Evolutionary conservation across 2,797 vertebrate genomes (phyloP).

Genomic region (Neoniphon sammara): DNA sequence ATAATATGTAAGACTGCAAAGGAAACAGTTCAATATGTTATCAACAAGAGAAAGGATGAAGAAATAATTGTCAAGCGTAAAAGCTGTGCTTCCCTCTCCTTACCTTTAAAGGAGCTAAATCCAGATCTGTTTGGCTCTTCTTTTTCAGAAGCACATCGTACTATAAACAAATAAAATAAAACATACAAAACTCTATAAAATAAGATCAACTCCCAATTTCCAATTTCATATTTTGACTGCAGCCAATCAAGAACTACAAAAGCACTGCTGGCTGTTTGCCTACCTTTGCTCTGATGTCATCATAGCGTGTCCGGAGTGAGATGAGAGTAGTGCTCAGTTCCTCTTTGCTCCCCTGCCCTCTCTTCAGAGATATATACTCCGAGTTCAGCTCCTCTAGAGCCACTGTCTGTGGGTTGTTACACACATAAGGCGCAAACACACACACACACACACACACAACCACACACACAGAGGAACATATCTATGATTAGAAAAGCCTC

Average conservation of each 20-base stretch:
- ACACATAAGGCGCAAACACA: slow-evolving; percentile 52
- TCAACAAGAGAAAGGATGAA: neutral
- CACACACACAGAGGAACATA: neutral
- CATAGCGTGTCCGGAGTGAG: slow-evolving; percentile 71
- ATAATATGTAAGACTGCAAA: neutral
- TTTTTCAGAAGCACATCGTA: slow-evolving; percentile 79
- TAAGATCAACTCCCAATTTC: neutral
- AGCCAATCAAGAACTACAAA: neutral
- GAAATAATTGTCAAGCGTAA: neutral
- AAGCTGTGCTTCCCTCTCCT: slow-evolving; percentile 11
- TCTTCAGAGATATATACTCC: slow-evolving; percentile 71
- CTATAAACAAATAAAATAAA: slow-evolving; percentile 66
- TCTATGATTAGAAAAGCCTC: neutral
- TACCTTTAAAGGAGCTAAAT: slow-evolving; percentile 85
- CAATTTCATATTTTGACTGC: neutral
- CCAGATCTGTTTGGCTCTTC: slow-evolving; percentile 74
- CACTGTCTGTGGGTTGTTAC: slow-evolving; percentile 63
- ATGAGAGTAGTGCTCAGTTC: slow-evolving; percentile 52
- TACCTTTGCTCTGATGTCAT: slow-evolving; percentile 76
- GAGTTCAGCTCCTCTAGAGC: slow-evolving; percentile 77
- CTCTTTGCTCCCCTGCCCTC: slow-evolving; percentile 55
- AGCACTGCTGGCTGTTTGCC: neutral
- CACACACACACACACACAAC: neutral
- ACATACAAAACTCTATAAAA: neutral
- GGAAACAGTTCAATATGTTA: neutral